Base-by-base conservation (phyloP, 2,797 vertebrate genomes). In the Denticeps clupeoides region DNA sequence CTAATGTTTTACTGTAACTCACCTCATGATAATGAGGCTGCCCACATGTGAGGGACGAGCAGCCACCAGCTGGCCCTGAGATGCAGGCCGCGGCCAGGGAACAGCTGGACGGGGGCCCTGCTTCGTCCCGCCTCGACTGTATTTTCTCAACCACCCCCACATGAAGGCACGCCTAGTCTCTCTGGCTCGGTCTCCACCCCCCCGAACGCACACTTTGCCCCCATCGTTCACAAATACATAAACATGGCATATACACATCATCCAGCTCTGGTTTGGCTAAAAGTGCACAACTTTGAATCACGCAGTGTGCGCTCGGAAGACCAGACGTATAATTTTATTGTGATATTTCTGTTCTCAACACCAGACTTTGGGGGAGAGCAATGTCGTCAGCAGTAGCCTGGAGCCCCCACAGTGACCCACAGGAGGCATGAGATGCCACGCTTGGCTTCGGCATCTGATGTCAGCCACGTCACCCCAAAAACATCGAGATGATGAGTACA, bases 241-340 rank as follows among this genome's bases (percentile, higher is more conserved):
- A 23, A 22, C 43, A 50, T 42, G 11, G 6, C 28, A 32, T 38
- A 49, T 48, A 47, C 45, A 41, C 33, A 53, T 41, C 41, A 49
- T 37, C 9, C 9, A 12, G n/a, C 15, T 15, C 24, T 40, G 21
- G 35, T 10, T 18, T 12, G 24, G 12, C 28, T 26, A 47, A 29
- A 23, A 23, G 41, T 13, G 27, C 28, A 28, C 35, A 45, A 8
- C 28, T 13, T 28, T 48, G 43, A 54, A 32, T 47, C 41, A 45
- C 45, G 28, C 47, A 45, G 19, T 58, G 51, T 66, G 58, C 57
- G 61, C 50, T 45, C 58, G 50, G 47, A 49, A 54, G 49, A 48
- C 59, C 43, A 70, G 69, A 71, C 60, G 2, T 70, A 60, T 68
- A 52, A 68, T 67, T 73, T 70, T 49, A 63, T 49, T 58, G 43